Base-by-base conservation (phyloP, 2,113 vertebrate genomes). In the Hippocampus barbouri region DNA sequence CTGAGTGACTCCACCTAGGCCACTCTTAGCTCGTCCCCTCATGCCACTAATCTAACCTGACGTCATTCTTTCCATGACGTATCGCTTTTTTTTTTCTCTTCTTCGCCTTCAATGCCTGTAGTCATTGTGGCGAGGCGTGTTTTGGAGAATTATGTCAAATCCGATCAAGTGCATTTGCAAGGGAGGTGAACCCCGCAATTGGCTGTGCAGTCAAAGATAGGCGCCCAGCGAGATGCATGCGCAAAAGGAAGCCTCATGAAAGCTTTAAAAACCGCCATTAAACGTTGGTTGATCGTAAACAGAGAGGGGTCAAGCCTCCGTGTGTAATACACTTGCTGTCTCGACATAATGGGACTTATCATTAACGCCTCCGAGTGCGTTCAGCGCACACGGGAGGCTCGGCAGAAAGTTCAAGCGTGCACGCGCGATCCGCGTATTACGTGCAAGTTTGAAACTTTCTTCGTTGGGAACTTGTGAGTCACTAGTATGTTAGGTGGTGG, bases 41-140 rank as follows among this genome's bases (percentile, higher is more conserved):
- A n/a, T 56, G 34, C 68, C 85, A 80, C 89, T 91, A 90, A 92
- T 93, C 89, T 88, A 89, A 89, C 90, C 87, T 92, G 91, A 93
- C 92, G 93, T 94, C 92, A 93, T 87, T 93, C 71, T 94, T 94
- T 94, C 93, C 93, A 93, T 94, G 91, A 94, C 91, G 93, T 93
- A 79, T 85, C 73, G 78, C 80, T 69, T 85, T 79, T 90, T n/a
- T 81, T 80, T 67, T 69, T 73, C 67, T 77, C 73, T 73, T 70
- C 67, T 74, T 68, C 64, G 54, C 59, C 80, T 75, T 88, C 79
- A 88, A 84, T 85, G 84, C 68, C 80, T 69, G 83, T 75, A 83
- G 83, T 88, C 83, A 84, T 78, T 79, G 78, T 43, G 66, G 75
- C 40, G 67, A 41, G 72, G 16, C 16, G 49, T 20, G 21, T 8